Conservation (phyloP, 2,113 vertebrate genomes). For the Microtus richardsoni region DNA sequence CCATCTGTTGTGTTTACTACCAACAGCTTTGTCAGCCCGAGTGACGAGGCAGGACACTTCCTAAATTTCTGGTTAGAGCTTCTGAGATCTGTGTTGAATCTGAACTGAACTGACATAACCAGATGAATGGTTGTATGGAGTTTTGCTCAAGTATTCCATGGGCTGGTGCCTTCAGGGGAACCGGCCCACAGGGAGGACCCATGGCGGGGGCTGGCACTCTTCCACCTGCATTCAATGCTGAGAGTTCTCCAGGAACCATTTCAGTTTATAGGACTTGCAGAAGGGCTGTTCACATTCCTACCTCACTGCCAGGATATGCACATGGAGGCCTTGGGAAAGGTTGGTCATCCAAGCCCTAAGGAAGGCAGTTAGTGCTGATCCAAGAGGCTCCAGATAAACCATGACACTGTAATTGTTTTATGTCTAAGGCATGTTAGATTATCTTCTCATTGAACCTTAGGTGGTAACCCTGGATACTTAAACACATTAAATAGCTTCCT, state of each 20-base stretch:
- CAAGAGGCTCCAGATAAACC: neutral
- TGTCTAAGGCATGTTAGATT: neutral
- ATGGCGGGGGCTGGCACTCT: neutral
- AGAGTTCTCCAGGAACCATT: slow-evolving; percentile 20
- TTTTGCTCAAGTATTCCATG: neutral
- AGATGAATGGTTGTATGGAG: slow-evolving; percentile 22
- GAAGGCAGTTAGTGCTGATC: neutral
- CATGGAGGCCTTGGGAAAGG: neutral
- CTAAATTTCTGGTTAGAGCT: neutral
- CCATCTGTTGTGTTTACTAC: neutral
- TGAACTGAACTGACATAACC: slow-evolving; percentile 45
- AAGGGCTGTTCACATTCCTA: neutral
- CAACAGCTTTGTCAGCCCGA: neutral
- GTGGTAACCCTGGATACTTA: neutral
- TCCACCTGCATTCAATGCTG: neutral
- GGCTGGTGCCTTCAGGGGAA: neutral
- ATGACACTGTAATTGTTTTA: neutral
- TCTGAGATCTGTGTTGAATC: neutral
- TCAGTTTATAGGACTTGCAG: neutral
- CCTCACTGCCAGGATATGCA: neutral
- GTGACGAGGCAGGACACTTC: neutral
- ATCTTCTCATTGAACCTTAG: neutral
- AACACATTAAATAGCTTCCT: neutral
- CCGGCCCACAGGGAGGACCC: neutral
- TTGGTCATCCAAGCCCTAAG: neutral